These are phyloP conservation scores for Sander lucioperca DNA, from an alignment of 2,113 vertebrate species.

Conservation along the genomic window DNA sequence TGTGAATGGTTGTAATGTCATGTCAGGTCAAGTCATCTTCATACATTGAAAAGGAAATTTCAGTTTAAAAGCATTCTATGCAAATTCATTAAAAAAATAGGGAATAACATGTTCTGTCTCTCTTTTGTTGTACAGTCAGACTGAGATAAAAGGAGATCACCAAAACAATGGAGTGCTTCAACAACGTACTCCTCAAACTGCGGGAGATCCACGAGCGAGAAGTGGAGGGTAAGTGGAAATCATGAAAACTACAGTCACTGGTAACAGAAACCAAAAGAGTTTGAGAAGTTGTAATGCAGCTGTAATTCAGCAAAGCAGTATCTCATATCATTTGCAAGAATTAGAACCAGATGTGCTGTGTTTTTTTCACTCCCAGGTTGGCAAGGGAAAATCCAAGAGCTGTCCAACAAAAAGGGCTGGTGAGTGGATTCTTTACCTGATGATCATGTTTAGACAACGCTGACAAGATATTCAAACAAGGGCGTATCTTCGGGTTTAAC, in stretches of 20 bases:
- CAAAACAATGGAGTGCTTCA: constrained; percentile 86
- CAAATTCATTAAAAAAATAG: background rate
- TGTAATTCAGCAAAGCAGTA: background rate
- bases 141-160: background rate
- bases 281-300: background rate
- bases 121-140: constrained; percentile 8
- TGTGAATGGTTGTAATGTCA: background rate
- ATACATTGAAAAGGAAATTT: background rate
- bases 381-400: constrained; percentile 91
- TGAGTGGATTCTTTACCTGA: constrained; percentile 75
- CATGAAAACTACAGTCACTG: background rate
- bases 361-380: constrained; percentile 80
- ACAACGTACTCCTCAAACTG: constrained; percentile 88
- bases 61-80: background rate
- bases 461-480: constrained; percentile 15
- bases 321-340: background rate
- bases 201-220: constrained; percentile 93
- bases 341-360: background rate
- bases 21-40: background rate
- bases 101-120: background rate
- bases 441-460: constrained; percentile 23
- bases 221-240: constrained; percentile 85
- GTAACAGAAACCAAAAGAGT: background rate
- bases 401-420: constrained; percentile 93
- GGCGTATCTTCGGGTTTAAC: too few species aligned